phyloP scores from a whole-genome alignment of 2,797 vertebrate species.

The Dendrocincla fuliginosa region DNA sequence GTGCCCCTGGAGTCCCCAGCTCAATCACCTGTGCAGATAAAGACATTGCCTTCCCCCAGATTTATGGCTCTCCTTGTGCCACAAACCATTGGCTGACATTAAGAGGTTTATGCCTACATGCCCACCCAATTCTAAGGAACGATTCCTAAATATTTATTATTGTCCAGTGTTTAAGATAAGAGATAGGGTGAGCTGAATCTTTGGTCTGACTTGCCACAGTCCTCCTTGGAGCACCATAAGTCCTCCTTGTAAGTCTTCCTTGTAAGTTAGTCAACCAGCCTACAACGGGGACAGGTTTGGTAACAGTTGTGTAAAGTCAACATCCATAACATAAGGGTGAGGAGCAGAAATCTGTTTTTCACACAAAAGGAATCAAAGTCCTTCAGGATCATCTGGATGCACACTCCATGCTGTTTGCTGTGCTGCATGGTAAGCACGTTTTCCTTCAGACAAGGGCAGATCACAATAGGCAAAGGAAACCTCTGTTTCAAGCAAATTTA shows the following conservation, averaged over 20 bases:
- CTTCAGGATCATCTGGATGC: not conserved
- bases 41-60: fast-evolving
- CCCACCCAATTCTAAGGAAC: not conserved
- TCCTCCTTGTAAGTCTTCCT: not conserved
- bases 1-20: not conserved
- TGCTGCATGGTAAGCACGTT: not conserved
- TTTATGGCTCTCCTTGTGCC: not conserved
- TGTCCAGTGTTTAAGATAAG: not conserved
- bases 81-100: not conserved
- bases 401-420: not conserved
- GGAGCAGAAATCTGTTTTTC: not conserved
- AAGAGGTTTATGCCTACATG: not conserved
- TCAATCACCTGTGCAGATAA: not conserved
- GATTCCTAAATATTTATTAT: not conserved
- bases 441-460: conserved; percentile 45
- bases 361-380: not conserved
- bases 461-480: conserved; percentile 29
- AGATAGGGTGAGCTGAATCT: not conserved
- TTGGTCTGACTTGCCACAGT: not conserved
- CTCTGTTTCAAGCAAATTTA: conserved; percentile 72
- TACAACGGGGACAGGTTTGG: not conserved
- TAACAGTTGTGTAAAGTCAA: not conserved
- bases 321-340: not conserved
- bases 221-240: not conserved
- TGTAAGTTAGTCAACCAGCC: not conserved